Base-by-base conservation (phyloP, 2,113 vertebrate genomes). In the Muntiacus reevesi region DNA sequence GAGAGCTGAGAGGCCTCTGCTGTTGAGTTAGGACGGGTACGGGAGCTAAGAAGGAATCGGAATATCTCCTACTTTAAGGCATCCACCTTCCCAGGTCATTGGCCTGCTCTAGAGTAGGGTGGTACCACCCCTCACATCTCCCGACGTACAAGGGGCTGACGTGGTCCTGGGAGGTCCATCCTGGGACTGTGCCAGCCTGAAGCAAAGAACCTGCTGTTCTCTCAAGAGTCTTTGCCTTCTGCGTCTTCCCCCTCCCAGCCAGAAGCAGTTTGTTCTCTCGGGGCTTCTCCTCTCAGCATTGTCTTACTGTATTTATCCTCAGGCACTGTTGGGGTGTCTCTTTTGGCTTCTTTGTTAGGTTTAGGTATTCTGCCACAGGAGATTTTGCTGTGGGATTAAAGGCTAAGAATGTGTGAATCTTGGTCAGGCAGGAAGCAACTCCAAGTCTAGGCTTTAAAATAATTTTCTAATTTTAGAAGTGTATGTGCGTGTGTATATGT, bases 401-500 rank as follows among this genome's bases (percentile, higher is more conserved):
- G 16, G 11, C 21, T 71, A 45, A 30, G 45, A 76, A 23, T 50
- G 74, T 33, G 45, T 74, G 83, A 30, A 23, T 47, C 62, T 43
- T 52, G 36, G 47, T 76, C 30, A 83, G 57, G 55, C 13, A 23
- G 40, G 62, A 78, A 88, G 40, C 28, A 78, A 23, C 47, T 76
- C 45, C 47, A 64, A 13, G 8, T 85, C 19, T 57, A 11, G 7
- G 62, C n/a, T 88, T 83, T 67, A 76, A 64, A 94, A 57, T 43
- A 57, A 43, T 33, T 64, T 87, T 60, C 33, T 47, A 57, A 25
- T 67, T 91, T 79, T 74, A 92, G 78, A 76, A n/a, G n/a, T 27
- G 16, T 28, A 2, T 27, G 11, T 78, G 45, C 28, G 23, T 17
- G 11, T 21, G 36, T 19, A 23, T 1, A 0, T 1, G 2, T 0